Conservation (phyloP, 2,797 vertebrate genomes). For the Darevskia nairensis region DNA sequence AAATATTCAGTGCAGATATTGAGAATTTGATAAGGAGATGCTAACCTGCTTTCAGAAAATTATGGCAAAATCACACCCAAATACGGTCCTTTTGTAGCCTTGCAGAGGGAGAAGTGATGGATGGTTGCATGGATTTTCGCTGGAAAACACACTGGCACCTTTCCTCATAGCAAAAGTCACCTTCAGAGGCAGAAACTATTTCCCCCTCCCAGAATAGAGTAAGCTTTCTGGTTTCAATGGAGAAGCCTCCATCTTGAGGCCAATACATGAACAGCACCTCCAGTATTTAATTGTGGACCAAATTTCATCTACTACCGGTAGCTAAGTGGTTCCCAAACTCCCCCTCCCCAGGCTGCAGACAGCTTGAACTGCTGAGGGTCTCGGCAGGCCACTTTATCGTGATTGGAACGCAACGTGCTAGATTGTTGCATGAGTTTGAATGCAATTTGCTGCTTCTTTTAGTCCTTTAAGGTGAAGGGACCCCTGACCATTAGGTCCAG, state of each 20-base stretch:
- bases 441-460: too few species aligned
- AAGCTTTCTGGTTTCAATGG: not conserved
- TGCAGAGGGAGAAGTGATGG: not conserved
- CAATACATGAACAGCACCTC: slow-evolving; percentile 54
- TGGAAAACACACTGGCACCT: not conserved
- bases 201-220: rapidly evolving
- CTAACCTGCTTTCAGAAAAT: not conserved
- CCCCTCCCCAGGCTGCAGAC: too few species aligned
- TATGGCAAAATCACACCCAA: not conserved
- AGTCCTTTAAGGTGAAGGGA: too few species aligned
- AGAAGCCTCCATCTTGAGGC: slow-evolving; percentile 76
- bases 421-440: too few species aligned
- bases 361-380: too few species aligned
- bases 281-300: rapidly evolving
- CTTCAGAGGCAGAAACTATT: not conserved
- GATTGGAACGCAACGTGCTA: not conserved
- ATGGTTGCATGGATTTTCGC: not conserved
- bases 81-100: not conserved
- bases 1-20: not conserved
- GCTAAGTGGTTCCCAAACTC: not conserved
- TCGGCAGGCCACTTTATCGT: not conserved
- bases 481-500: too few species aligned
- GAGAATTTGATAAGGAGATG: not conserved
- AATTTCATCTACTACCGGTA: not conserved
- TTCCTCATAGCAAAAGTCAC: not conserved